These are phyloP conservation scores for Silvanus unidentatus DNA, from an alignment of 2,888 invertebrate genomes.

Conservation along the genomic window DNA sequence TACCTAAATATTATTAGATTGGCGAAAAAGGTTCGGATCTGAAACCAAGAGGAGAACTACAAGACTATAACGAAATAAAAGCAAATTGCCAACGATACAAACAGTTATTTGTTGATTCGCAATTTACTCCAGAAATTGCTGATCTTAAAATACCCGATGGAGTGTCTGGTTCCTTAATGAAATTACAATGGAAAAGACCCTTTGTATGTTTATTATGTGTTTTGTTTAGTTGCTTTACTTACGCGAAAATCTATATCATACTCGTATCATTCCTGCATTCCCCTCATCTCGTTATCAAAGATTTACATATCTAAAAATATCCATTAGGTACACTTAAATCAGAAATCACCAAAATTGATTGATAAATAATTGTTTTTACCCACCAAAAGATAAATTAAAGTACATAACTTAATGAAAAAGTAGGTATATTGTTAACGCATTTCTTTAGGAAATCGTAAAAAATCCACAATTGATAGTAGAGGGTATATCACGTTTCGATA, in stretches of 20 bases:
- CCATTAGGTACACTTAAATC: no score
- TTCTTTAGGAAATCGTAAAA: constrained; percentile 69
- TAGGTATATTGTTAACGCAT: no score
- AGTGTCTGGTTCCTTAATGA: no score
- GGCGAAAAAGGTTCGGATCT: constrained; percentile 71
- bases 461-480: constrained; percentile 86
- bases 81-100: constrained; percentile 66
- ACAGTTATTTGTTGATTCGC: constrained; percentile 80
- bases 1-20: constrained; percentile 51
- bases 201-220: constrained; percentile 13
- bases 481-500: constrained; percentile 92
- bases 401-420: no score
- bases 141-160: constrained; percentile 9
- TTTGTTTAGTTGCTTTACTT: neutral
- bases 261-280: no score
- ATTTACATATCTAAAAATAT: no score
- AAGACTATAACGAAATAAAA: constrained; percentile 58
- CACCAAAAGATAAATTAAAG: no score
- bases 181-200: constrained; percentile 21
- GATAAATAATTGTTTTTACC: no score
- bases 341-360: no score
- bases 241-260: neutral
- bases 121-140: constrained; percentile 61
- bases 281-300: no score
- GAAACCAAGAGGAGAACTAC: constrained; percentile 46